Conservation (phyloP, 2,888 invertebrate species). For the Limnephilus auricula region DNA sequence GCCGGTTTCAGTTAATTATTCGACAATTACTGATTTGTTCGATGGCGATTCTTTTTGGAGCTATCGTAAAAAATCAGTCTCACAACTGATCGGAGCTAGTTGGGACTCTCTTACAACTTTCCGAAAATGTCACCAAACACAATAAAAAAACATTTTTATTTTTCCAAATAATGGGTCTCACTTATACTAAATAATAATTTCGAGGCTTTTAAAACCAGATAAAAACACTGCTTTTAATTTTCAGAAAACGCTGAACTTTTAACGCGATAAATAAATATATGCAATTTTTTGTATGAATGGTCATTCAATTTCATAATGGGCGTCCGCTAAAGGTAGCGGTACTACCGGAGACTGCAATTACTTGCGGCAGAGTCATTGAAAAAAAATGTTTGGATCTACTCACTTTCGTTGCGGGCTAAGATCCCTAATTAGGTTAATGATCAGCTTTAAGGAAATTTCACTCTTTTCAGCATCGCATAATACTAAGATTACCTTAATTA, state of each 20-base stretch:
- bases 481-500: background rate
- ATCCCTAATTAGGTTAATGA: constrained; percentile 60
- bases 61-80: too few relatives aligned
- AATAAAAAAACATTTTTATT: too few relatives aligned
- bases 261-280: background rate
- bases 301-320: background rate
- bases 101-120: too few relatives aligned
- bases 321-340: background rate
- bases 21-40: too few relatives aligned
- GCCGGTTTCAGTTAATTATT: too few relatives aligned
- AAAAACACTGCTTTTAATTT: background rate
- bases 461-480: constrained; percentile 9
- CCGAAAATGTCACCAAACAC: too few relatives aligned
- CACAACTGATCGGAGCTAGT: too few relatives aligned
- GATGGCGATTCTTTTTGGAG: too few relatives aligned
- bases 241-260: background rate
- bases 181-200: too few relatives aligned
- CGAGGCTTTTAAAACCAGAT: background rate
- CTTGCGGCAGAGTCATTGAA: background rate
- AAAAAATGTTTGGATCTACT: background rate
- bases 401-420: constrained; percentile 43
- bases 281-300: background rate
- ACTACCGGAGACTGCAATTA: background rate
- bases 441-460: constrained; percentile 36
- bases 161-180: too few relatives aligned